Evolutionary conservation across 1,140 invertebrate genomes (phyloP), one percentile per base, ranked within the genome.

Genomic region (Pachyrhynchus sulphureomaculatus): DNA sequence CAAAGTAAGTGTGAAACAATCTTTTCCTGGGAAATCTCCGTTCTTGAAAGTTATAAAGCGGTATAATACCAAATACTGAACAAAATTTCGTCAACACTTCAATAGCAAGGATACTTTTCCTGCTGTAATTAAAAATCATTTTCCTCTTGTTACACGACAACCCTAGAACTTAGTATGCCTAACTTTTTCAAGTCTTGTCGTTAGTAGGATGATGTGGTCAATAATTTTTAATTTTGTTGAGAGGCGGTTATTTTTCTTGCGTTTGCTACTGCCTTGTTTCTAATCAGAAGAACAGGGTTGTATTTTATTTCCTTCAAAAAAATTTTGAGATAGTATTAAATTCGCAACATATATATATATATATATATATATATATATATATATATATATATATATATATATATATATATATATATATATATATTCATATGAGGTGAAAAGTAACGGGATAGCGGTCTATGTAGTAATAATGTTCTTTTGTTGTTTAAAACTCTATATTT

Each of bases 11-110:
- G 6, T 26, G 17, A 33, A 39, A 48, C 8, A 26, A 10, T 34
- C 41, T 62, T 42, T 33, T 37, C 24, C 23, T 39, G 8, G 17
- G n/a, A 34, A 62, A 62, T 39, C 29, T 10, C 4, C 33, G 41
- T 23, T 48, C 24, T 8, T 29, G 8, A 23, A 62, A 55, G 41
- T 18, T 12, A 20, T 55, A 62, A 13, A 56, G 12, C 2, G 60
- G 60, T 0, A 55, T 49, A 4, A 62, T 5, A 4, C 51, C 60
- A 41, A 62, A 62, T n/a, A 62, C 29, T 21, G 60, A 18, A 23
- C 47, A 62, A 41, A 62, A 49, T 23, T 49, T 37, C 6, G 41
- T 39, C 17, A 62, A 24, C 2, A 44, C 10, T 49, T 55, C 52
- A 18, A 55, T 9, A n/a, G 39, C 55, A 10, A 55, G 17, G 17